These are phyloP conservation scores for Drosophila cognata DNA, from an alignment of 2,888 invertebrate genomes.

Conservation along the genomic window DNA sequence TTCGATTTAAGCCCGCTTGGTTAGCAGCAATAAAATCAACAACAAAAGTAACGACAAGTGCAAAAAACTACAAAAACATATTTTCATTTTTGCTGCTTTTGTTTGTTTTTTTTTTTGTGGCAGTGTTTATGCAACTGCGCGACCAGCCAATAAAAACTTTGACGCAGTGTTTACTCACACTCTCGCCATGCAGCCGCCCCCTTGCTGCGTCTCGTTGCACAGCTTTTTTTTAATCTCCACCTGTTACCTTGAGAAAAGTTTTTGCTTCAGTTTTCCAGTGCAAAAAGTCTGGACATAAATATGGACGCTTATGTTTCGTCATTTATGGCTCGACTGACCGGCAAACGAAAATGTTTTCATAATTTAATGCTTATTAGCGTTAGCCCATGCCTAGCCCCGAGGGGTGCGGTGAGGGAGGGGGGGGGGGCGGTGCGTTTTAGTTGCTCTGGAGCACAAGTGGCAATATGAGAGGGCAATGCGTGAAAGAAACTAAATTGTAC, in stretches of 20 bases:
- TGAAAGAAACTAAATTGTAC: background rate
- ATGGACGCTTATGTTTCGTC: conserved; percentile 77
- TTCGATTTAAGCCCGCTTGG: conserved; percentile 38
- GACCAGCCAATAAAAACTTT: conserved; percentile 74
- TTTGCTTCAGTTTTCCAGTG: conserved; percentile 71
- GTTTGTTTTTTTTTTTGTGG: conserved; percentile 19
- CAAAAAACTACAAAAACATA: conserved; percentile 48
- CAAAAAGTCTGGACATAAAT: conserved; percentile 80
- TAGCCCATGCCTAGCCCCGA: too few relatives aligned
- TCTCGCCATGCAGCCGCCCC: background rate
- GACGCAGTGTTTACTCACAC: conserved; percentile 31
- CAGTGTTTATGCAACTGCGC: conserved; percentile 76
- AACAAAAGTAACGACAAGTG: conserved; percentile 18
- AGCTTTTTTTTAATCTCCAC: background rate
- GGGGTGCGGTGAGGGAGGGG: too few relatives aligned
- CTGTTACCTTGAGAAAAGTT: conserved; percentile 37
- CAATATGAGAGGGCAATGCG: background rate
- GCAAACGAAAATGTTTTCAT: conserved; percentile 71
- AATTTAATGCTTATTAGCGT: conserved; percentile 79
- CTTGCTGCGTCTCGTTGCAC: background rate
- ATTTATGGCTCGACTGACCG: conserved; percentile 73
- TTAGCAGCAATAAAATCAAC: conserved; percentile 4
- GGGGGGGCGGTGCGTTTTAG: background rate
- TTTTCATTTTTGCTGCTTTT: conserved; percentile 49
- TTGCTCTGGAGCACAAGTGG: background rate